A percentile compares a stretch with the other conserved stretches of the same genome.
phyloP scores from a whole-genome alignment of 2,113 vertebrate species.

The Chauna torquata region DNA sequence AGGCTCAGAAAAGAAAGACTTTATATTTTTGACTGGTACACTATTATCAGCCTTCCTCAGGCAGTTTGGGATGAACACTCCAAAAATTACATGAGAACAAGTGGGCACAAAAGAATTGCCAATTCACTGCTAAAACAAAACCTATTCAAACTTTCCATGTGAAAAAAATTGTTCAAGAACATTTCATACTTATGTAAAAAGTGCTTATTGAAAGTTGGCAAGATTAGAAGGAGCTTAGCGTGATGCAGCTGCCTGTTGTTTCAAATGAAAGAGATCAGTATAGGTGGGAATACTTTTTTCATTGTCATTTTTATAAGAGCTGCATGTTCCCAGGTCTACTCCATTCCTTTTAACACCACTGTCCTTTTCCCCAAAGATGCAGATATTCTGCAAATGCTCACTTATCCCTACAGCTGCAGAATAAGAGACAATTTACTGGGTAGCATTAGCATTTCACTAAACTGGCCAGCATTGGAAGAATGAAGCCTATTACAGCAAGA shows the following conservation, averaged over 20 bases:
- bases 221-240: not conserved
- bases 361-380: not conserved
- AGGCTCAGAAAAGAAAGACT: not conserved
- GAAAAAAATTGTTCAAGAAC: not conserved
- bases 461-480: not conserved
- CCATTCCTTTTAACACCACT: not conserved
- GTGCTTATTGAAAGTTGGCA: not conserved
- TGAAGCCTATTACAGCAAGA: not conserved
- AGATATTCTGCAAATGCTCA: not conserved
- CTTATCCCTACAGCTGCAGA: not conserved
- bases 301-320: not conserved
- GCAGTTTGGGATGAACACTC: not conserved
- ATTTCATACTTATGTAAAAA: not conserved
- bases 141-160: not conserved
- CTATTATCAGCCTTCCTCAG: not conserved
- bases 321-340: not conserved
- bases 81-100: not conserved
- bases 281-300: not conserved
- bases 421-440: not conserved
- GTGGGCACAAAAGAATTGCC: not conserved
- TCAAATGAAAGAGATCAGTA: not conserved
- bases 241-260: not conserved
- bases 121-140: not conserved
- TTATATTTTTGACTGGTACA: not conserved
- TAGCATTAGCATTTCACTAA: not conserved